Evolutionary conservation across 1,140 invertebrate genomes (phyloP), one percentile per base, ranked within the genome.

Genomic region (Hycleus cichorii): DNA sequence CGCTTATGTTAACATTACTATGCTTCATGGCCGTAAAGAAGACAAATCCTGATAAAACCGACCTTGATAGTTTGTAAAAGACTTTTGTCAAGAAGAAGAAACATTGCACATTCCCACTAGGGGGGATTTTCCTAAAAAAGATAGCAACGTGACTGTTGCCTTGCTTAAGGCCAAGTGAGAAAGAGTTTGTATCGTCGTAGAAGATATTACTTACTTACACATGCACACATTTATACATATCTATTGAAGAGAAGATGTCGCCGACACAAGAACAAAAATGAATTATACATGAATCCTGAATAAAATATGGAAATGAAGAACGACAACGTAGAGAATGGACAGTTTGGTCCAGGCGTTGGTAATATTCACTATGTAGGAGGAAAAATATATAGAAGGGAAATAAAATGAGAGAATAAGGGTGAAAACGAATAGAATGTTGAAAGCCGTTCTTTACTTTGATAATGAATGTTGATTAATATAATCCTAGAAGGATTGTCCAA

Each of bases 271-370:
- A 60, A 54, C 60, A 59, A 62, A 64, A 64, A 64, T 64, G 63
- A 64, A 64, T 64, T 64, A 62, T 62, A 64, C 63, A 64, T 64
- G 63, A 62, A 53, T 32, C 42, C 46, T 59, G 63, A 59, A 64
- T 64, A 64, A 62, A 64, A 56, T 64, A 64, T 64, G 63, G 63
- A 64, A 64, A 64, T 64, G 60, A 62, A 58, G 60, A 54, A 50
- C 52, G 60, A 62, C 53, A 57, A 43, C 18, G 45, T 26, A 53
- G 48, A 59, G 32, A 7, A 32, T 32, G 32, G 3, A 32, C 32
- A 7, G 32, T 32, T 18, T 32, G 32, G 32, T 32, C 52, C 54
- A 55, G 54, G 42, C 59, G 52, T 47, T 61, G 32, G 32, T 32
- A 32, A 32, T 32, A 7, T 7, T 32, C 32, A 32, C 32, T 32